Evolutionary conservation across 2,888 invertebrate genomes (phyloP).

Genomic region (Fissipunctia ypsillon): DNA sequence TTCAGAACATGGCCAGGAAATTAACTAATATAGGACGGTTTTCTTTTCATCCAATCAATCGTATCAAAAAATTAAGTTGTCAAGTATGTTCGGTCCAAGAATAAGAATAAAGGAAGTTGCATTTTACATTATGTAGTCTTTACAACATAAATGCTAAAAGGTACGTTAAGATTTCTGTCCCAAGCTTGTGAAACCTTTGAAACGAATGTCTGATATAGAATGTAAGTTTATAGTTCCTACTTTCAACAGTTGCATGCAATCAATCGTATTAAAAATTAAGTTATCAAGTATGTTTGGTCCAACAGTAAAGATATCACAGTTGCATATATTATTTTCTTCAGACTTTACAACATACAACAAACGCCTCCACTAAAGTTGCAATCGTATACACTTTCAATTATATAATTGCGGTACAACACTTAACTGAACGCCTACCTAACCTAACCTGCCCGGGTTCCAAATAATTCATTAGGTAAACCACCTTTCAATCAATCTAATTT

Average conservation of each 20-base stretch:
- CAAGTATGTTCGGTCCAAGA: neutral
- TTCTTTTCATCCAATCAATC: neutral
- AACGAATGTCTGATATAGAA: too few relatives aligned
- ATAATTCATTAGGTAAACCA: conserved; percentile 43
- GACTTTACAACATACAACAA: neutral
- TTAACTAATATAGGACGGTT: neutral
- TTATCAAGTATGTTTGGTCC: neutral
- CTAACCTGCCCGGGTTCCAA: conserved; percentile 41
- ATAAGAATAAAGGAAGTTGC: neutral
- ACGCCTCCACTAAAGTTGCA: neutral
- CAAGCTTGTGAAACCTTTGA: too few relatives aligned
- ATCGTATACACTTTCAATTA: conserved; percentile 32
- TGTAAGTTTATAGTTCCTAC: too few relatives aligned
- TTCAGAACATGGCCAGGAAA: too few relatives aligned
- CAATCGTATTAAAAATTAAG: neutral
- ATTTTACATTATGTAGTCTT: neutral
- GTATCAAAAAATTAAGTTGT: neutral
- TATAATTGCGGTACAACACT: conserved; percentile 14
- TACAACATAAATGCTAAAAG: neutral
- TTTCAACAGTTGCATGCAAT: neutral
- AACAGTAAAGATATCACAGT: neutral
- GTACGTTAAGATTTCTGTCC: too few relatives aligned
- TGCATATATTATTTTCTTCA: neutral
- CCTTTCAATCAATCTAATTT: conserved; percentile 51
- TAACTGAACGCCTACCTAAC: conserved; percentile 4